Base-by-base conservation (phyloP, 2,797 vertebrate species). In the Chelon labrosus region DNA sequence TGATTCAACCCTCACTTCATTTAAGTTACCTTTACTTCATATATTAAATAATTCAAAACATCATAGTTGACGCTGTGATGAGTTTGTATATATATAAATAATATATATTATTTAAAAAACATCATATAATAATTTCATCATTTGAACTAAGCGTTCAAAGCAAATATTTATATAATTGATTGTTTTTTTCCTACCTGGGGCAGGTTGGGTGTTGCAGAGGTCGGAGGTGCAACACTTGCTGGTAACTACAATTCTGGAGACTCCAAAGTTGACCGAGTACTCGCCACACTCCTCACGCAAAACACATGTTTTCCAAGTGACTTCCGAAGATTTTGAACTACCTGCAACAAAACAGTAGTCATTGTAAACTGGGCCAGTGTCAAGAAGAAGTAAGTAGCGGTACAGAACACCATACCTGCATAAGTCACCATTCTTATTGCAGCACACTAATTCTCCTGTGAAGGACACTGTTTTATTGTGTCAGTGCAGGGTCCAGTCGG, bases 191-290 rank as follows among this genome's bases (percentile, higher is more conserved):
- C n/a, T 87, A 94, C 92, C 87, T 4, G 77, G 42, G 7, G 19
- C 16, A 10, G 1, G 0, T 2, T 58, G 2, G 7, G 0, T 5
- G 77, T 93, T 94, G 83, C 92, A 94, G 11, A 78, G 66, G 0
- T 80, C 27, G 0, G 77, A 4, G 52, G 0, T 13, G 75, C 93
- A 94, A 50, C 92, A 93, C 2, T 49, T 22, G 51, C 1, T 73
- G 20, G 9, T 57, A 0, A 87, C 0, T 0, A 38, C 0, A 0
- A 17, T 57, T 61, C n/a, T 74, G 31, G 0, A 0, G 0, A 22
- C 0, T 65, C 88, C 92, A 46, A 58, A 71, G 70, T 90, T 90
- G 19, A 88, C 0, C 0, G 90, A 89, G 5, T 14, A 74, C 0
- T 47, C 12, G 1, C 61, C 0, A 59, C 92, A 94, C 0, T 79